Conservation (phyloP, 2,797 vertebrate species). For the Bucorvus abyssinicus region DNA sequence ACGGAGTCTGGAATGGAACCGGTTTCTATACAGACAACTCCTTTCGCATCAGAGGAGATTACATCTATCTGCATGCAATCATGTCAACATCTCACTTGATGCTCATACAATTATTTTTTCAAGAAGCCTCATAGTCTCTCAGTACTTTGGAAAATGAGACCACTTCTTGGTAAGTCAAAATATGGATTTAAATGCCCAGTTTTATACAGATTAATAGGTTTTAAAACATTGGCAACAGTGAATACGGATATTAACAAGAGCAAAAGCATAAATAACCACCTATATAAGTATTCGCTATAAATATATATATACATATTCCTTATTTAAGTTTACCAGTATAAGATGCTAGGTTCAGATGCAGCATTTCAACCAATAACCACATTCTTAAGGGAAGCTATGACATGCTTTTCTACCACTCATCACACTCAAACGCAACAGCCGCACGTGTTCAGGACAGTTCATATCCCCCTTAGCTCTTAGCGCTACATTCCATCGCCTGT, state of each 20-base stretch:
- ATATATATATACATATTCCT: neutral
- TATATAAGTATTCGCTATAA: neutral
- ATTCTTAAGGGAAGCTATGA: conserved; percentile 1
- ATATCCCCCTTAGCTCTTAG: neutral
- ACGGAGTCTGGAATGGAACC: neutral
- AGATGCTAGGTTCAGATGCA: neutral
- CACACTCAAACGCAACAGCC: neutral
- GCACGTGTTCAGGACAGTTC: neutral
- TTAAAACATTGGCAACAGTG: neutral
- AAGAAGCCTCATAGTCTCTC: neutral
- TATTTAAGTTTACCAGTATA: neutral
- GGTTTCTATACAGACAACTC: neutral
- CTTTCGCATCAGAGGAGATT: neutral
- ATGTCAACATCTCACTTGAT: neutral
- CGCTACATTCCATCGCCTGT: neutral
- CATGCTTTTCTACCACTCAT: neutral
- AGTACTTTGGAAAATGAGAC: neutral
- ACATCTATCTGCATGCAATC: neutral
- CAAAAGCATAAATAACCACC: neutral
- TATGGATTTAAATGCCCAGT: neutral
- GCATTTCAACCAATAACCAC: conserved; percentile 3
- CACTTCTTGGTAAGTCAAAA: neutral
- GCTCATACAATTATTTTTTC: neutral
- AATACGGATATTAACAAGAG: neutral
- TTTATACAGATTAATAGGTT: neutral